Conservation (phyloP, 2,797 vertebrate genomes). For the Mormyrops attenuatus region DNA sequence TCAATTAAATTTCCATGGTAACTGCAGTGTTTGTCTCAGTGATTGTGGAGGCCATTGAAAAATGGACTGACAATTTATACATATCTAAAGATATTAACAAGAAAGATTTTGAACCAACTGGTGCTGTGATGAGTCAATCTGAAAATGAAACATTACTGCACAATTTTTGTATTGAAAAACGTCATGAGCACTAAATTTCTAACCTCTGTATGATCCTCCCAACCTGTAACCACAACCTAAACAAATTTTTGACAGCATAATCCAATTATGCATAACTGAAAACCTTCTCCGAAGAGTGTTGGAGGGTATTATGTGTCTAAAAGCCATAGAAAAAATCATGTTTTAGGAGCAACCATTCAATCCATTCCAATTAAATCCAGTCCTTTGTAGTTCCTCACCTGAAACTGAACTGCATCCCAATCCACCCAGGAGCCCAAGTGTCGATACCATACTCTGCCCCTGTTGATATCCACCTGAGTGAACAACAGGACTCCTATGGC, state of each 20-base stretch:
- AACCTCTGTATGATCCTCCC: background rate
- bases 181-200: background rate
- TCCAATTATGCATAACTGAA: background rate
- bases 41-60: background rate
- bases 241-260: background rate
- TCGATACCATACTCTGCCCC: conserved; percentile 87
- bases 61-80: background rate
- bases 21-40: background rate
- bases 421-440: conserved; percentile 66
- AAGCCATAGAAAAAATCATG: background rate
- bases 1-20: background rate
- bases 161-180: background rate
- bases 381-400: conserved; percentile 57
- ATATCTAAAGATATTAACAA: background rate
- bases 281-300: background rate
- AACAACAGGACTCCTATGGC: conserved; percentile 72
- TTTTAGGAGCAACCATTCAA: background rate
- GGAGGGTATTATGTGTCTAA: background rate
- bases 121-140: background rate
- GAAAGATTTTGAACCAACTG: no score
- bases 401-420: conserved; percentile 80
- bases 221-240: background rate
- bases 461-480: conserved; percentile 83
- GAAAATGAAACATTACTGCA: background rate
- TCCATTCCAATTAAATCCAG: background rate